Percentiles rank a stretch among this genome's conserved stretches.
These are phyloP conservation scores for Podiceps cristatus DNA, from an alignment of 2,113 vertebrate genomes.

Conservation along the genomic window DNA sequence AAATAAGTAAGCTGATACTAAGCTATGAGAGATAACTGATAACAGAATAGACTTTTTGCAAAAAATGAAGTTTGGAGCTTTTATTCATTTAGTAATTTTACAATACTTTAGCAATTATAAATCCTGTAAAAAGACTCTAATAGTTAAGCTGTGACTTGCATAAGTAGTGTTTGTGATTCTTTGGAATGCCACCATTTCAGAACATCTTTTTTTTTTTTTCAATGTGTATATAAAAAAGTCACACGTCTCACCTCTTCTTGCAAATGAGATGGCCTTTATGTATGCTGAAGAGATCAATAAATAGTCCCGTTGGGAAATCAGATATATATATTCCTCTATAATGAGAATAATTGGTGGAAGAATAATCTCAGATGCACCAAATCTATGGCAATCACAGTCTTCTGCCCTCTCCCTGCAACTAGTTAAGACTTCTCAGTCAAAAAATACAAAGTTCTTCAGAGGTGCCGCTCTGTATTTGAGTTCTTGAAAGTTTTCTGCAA, in stretches of 20 bases:
- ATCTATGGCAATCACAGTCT: neutral
- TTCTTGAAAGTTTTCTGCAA: neutral
- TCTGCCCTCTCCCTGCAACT: fast-evolving
- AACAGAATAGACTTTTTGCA: neutral
- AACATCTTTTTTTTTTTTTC: neutral
- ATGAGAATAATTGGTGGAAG: neutral
- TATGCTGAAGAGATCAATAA: neutral
- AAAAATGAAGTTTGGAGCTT: fast-evolving
- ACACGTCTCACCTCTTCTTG: neutral
- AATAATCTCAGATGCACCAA: neutral
- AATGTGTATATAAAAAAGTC: neutral
- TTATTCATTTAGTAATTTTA: neutral
- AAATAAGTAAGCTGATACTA: neutral
- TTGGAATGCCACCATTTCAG: neutral
- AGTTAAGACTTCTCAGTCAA: neutral
- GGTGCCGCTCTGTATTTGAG: neutral
- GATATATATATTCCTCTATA: neutral
- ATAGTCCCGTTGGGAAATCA: neutral
- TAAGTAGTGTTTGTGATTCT: neutral
- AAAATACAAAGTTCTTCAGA: neutral
- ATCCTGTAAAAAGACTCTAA: neutral
- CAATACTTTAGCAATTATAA: neutral
- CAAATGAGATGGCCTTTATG: neutral
- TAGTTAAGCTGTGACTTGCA: neutral
- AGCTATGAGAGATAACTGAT: neutral